A percentile compares a stretch with the other conserved stretches of the same genome.
These are phyloP conservation scores for Aegithalos caudatus DNA, from an alignment of 2,113 vertebrate genomes.

Conservation along the genomic window DNA sequence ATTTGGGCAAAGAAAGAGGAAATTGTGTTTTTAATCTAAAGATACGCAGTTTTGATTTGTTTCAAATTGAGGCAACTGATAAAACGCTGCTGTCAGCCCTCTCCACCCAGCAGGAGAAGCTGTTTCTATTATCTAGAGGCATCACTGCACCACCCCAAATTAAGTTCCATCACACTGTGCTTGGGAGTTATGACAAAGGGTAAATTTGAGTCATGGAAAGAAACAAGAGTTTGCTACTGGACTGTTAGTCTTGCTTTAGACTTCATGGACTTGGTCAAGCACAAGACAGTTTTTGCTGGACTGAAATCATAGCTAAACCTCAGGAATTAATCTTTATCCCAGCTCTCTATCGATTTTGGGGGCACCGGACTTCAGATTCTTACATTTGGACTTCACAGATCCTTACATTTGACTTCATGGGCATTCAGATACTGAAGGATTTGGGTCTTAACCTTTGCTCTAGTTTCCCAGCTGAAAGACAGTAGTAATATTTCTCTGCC, in stretches of 20 bases:
- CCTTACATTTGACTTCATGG: not conserved
- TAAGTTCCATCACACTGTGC: not conserved
- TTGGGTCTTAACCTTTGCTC: conserved; percentile 9
- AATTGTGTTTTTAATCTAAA: not conserved
- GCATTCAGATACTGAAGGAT: not conserved
- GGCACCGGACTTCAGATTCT: not conserved
- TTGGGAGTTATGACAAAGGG: not conserved
- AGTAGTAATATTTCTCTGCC: conserved; percentile 42
- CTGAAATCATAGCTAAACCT: not conserved
- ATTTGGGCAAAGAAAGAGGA: not conserved
- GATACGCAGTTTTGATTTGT: not conserved
- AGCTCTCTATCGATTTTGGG: not conserved
- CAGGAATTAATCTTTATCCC: not conserved
- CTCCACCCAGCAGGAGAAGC: not conserved
- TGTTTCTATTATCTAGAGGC: not conserved
- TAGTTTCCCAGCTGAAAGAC: conserved; percentile 32
- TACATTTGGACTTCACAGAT: not conserved
- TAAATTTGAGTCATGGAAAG: not conserved
- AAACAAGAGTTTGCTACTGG: not conserved
- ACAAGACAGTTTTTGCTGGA: not conserved
- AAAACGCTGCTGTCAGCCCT: not conserved
- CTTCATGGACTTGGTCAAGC: not conserved
- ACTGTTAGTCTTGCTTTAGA: not conserved
- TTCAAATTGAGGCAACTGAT: not conserved
- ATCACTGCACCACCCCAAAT: not conserved